phyloP scores from a whole-genome alignment of 2,797 vertebrate genomes.

The Liasis olivaceus region DNA sequence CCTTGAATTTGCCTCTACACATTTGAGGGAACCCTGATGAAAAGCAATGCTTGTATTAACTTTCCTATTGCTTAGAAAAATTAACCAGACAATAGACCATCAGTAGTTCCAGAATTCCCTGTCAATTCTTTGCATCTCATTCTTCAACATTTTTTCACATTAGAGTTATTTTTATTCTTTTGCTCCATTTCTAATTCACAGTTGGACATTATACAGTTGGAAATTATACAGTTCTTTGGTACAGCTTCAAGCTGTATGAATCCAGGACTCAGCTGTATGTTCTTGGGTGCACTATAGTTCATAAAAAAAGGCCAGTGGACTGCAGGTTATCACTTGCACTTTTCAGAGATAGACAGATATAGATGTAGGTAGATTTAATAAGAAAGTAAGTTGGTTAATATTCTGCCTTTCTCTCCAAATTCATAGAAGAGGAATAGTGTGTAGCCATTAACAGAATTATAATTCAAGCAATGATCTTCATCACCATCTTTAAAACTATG shows the following conservation, averaged over 20 bases:
- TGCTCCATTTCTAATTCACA: neutral
- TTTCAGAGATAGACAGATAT: neutral
- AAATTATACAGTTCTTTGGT: neutral
- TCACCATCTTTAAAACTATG: neutral
- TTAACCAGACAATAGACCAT: neutral
- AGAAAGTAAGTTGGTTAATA: neutral
- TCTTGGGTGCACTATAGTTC: neutral
- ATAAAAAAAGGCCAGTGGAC: neutral
- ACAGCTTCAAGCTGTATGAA: neutral
- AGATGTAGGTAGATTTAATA: neutral
- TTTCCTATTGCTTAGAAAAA: too few relatives aligned
- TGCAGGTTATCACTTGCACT: neutral
- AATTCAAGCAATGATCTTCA: neutral
- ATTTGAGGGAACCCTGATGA: too few relatives aligned
- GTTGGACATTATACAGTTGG: neutral
- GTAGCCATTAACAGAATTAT: neutral
- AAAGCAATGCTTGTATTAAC: too few relatives aligned
- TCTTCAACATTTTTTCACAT: neutral
- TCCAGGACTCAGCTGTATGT: neutral
- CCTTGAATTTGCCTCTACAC: neutral
- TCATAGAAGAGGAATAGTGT: neutral
- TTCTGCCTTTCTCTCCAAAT: neutral
- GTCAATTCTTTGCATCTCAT: neutral
- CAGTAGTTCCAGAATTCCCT: neutral
- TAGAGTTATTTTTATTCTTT: neutral